Conservation (phyloP, 1,140 invertebrate species). For the Apis mellifera region DNA sequence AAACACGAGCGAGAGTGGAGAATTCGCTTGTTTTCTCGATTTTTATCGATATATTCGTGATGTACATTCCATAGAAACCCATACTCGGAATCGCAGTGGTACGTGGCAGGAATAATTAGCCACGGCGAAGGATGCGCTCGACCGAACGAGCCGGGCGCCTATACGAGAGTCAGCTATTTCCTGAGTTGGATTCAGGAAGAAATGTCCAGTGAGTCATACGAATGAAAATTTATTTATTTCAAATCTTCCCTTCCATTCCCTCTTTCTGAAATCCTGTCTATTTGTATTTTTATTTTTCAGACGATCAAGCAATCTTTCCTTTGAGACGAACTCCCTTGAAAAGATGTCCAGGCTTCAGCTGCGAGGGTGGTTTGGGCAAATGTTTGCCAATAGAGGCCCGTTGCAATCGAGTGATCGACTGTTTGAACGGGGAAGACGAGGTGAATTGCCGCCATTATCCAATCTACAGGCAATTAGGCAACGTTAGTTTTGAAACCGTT, state of each 20-base stretch:
- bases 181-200: constrained; percentile 86
- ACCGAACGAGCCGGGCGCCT: constrained; percentile 90
- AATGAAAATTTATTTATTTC: neutral
- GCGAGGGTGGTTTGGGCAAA: constrained; percentile 83
- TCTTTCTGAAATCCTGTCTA: neutral
- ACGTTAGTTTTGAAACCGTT: neutral
- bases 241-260: too few species aligned
- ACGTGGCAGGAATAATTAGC: constrained; percentile 89
- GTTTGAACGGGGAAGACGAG: constrained; percentile 90
- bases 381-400: constrained; percentile 85
- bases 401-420: constrained; percentile 89
- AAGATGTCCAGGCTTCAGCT: constrained; percentile 87
- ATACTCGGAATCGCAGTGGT: constrained; percentile 84
- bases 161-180: constrained; percentile 89
- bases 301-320: neutral
- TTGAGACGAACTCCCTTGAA: constrained; percentile 78
- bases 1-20: too few species aligned
- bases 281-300: constrained; percentile 30
- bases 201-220: constrained; percentile 76
- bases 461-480: neutral
- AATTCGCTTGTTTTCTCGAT: neutral
- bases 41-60: neutral
- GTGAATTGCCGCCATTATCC: constrained; percentile 80
- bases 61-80: constrained; percentile 80
- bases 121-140: constrained; percentile 92